A percentile compares a stretch with the other conserved stretches of the same genome.
Conservation (phyloP, 2,113 vertebrate species). For the Heptranchias perlo region DNA sequence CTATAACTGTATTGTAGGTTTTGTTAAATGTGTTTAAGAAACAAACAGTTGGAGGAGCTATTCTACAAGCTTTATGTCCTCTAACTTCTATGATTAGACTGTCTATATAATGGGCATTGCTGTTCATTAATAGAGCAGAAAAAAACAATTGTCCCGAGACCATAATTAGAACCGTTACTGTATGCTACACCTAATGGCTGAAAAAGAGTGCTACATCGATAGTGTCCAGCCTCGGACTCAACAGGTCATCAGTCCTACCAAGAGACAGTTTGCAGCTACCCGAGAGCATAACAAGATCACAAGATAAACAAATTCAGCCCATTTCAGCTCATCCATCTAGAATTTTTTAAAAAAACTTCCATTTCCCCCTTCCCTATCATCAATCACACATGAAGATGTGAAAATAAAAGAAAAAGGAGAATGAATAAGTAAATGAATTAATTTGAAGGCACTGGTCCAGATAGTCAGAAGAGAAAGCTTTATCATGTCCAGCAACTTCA, state of each 20-base stretch:
- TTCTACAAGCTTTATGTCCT: slow-evolving; percentile 10
- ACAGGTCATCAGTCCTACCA: neutral
- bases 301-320: neutral
- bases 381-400: neutral
- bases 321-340: neutral
- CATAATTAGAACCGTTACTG: neutral
- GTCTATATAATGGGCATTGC: neutral
- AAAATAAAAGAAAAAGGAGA: neutral
- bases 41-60: slow-evolving; percentile 17
- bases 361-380: too few relatives aligned
- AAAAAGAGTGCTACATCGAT: neutral
- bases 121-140: neutral
- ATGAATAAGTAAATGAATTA: neutral
- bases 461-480: neutral
- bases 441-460: neutral
- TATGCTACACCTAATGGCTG: neutral
- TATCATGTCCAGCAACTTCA: neutral
- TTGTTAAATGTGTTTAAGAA: neutral
- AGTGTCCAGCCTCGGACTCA: neutral
- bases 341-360: too few relatives aligned
- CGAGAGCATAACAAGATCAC: neutral
- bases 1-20: neutral
- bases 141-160: neutral
- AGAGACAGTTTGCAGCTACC: neutral
- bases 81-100: neutral